Conservation (phyloP, 1,140 invertebrate species). For the Drosophila kurseongensis region DNA sequence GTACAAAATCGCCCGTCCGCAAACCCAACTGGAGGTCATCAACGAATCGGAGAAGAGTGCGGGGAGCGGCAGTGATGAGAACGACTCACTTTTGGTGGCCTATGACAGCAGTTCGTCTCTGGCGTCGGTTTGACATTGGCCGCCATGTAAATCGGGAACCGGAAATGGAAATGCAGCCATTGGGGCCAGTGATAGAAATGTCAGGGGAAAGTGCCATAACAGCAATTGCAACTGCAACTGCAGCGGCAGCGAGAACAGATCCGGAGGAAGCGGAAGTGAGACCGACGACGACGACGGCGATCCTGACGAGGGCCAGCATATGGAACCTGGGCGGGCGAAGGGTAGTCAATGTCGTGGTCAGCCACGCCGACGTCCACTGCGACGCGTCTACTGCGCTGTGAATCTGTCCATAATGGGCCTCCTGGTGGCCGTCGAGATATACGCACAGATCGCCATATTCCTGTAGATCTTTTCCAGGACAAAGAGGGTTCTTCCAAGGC, state of each 20-base stretch:
- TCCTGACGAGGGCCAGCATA: slow-evolving; percentile 51
- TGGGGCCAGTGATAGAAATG: slow-evolving; percentile 6
- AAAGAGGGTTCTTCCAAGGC: slow-evolving; percentile 1
- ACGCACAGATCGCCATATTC: slow-evolving; percentile 80
- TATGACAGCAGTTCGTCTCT: slow-evolving; percentile 84
- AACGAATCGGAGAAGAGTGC: slow-evolving; percentile 81
- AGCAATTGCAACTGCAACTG: slow-evolving; percentile 20
- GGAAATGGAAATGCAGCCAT: slow-evolving; percentile 66
- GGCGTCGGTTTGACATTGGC: slow-evolving; percentile 85
- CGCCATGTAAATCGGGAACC: slow-evolving; percentile 79
- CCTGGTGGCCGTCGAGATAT: slow-evolving; percentile 78
- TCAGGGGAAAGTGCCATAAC: slow-evolving; percentile 1
- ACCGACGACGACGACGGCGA: slow-evolving; percentile 32
- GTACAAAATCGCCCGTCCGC: slow-evolving; percentile 78
- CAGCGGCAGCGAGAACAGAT: neutral
- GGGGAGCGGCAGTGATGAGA: slow-evolving; percentile 83
- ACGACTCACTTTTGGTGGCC: slow-evolving; percentile 84
- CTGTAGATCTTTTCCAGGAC: slow-evolving; percentile 53
- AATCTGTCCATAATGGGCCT: slow-evolving; percentile 76
- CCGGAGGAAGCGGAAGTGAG: slow-evolving; percentile 10
- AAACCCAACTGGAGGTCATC: slow-evolving; percentile 82
- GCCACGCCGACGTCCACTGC: slow-evolving; percentile 83
- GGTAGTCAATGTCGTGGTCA: slow-evolving; percentile 67
- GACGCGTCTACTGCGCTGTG: slow-evolving; percentile 84
- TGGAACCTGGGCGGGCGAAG: slow-evolving; percentile 40